Percentiles rank a stretch among this genome's conserved stretches.
Evolutionary conservation across 1,140 invertebrate species (phyloP).

Genomic region (Dryas iulia): DNA sequence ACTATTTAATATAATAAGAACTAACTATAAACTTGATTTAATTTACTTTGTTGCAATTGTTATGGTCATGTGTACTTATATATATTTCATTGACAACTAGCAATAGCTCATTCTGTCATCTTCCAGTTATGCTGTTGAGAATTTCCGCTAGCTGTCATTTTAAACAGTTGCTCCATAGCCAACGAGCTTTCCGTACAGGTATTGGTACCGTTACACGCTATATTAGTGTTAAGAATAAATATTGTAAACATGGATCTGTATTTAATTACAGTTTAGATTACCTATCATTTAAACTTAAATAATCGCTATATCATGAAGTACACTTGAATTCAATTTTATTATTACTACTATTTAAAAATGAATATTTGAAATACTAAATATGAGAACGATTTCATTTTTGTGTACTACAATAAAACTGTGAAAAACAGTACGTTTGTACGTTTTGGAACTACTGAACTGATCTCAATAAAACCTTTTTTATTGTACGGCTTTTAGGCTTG

Average conservation of each 20-base stretch:
- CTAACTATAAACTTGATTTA: too few species aligned
- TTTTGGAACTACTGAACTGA: too few species aligned
- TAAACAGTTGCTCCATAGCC: constrained; percentile 10
- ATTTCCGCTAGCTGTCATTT: constrained; percentile 25
- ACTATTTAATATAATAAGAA: too few species aligned
- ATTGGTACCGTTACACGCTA: constrained; percentile 18
- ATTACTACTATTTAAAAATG: too few species aligned
- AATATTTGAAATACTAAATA: too few species aligned
- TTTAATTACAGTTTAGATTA: neutral
- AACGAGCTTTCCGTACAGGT: constrained; percentile 18
- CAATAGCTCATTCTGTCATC: constrained; percentile 9
- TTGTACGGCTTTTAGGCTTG: too few species aligned
- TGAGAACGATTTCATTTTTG: too few species aligned
- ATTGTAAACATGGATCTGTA: neutral
- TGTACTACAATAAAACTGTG: too few species aligned
- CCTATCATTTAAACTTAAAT: too few species aligned
- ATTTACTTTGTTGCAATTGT: neutral
- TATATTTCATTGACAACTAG: neutral
- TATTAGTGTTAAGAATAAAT: constrained; percentile 3
- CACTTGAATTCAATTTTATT: neutral
- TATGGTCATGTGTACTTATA: neutral
- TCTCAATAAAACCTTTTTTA: too few species aligned
- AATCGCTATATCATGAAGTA: neutral
- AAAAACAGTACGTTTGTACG: too few species aligned
- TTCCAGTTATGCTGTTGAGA: constrained; percentile 11